Conservation (phyloP, 2,888 invertebrate species). For the Seira musarum region DNA sequence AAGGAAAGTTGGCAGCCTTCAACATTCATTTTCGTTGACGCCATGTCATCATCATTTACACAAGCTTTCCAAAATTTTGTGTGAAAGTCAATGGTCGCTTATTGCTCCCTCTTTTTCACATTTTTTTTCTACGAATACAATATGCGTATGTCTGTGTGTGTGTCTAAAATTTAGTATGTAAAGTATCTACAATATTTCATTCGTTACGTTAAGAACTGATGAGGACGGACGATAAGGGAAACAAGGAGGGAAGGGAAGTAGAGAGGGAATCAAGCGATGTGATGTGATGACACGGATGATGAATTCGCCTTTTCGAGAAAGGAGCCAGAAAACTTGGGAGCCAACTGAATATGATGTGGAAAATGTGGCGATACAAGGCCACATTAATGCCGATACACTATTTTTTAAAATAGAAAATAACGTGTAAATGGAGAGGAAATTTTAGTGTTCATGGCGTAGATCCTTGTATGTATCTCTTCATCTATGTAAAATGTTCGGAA, state of each 20-base stretch:
- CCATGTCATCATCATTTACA: constrained; percentile 52
- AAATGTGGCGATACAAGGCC: no score
- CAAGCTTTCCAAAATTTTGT: constrained; percentile 38
- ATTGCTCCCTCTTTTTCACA: constrained; percentile 6
- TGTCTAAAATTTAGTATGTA: no score
- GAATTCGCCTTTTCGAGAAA: constrained; percentile 32
- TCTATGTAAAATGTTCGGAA: constrained; percentile 21
- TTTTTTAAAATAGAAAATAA: no score
- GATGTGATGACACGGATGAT: constrained; percentile 49
- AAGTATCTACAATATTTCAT: constrained; percentile 42
- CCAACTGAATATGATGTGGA: no score
- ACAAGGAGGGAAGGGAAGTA: neutral
- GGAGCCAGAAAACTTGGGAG: neutral
- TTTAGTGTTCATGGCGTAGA: no score
- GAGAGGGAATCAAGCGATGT: constrained; percentile 20
- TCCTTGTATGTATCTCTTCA: no score
- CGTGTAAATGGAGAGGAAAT: no score
- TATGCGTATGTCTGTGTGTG: no score
- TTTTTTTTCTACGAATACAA: no score
- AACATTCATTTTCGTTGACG: constrained; percentile 48
- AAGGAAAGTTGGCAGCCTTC: constrained; percentile 52
- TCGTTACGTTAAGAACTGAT: constrained; percentile 27
- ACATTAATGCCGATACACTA: no score
- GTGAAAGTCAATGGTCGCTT: constrained; percentile 51
- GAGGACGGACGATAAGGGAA: no score